A percentile compares a stretch with the other conserved stretches of the same genome.
phyloP scores from a whole-genome alignment of 64 coral and sea anemone genomes.

The Platygyra sinensis region DNA sequence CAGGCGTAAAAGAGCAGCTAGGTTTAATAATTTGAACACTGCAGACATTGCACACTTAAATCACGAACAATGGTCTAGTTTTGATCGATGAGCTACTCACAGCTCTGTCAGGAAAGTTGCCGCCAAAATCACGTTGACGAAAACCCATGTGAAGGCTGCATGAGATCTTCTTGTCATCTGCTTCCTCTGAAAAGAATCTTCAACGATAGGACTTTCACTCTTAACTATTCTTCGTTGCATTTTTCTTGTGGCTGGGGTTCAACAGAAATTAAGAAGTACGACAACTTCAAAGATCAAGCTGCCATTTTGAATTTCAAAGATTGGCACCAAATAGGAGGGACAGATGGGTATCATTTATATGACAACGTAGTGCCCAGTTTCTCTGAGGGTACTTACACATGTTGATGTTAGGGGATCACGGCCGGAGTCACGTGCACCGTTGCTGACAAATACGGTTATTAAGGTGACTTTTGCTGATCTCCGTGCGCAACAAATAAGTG shows the following conservation, averaged over 20 bases:
- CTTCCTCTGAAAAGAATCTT: conserved; percentile 64
- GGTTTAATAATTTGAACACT: no score
- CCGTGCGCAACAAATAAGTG: no score
- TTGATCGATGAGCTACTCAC: conserved; percentile 29
- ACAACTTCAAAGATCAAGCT: not conserved
- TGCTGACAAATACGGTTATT: no score
- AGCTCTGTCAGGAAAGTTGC: conserved; percentile 71
- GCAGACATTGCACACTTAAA: not conserved
- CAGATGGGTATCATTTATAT: not conserved
- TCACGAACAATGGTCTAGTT: not conserved
- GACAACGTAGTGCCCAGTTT: not conserved
- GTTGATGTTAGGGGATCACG: no score
- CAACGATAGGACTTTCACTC: conserved; percentile 72
- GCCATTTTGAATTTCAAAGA: not conserved
- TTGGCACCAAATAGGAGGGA: not conserved
- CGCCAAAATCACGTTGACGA: conserved; percentile 84
- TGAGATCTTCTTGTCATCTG: conserved; percentile 76
- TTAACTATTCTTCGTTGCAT: conserved; percentile 81
- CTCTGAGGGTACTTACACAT: not conserved
- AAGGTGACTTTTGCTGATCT: no score
- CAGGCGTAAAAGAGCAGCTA: no score
- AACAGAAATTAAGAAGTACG: not conserved
- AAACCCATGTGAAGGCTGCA: conserved; percentile 87
- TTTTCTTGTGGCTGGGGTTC: not conserved
- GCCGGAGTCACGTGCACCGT: no score